Conservation (phyloP, 2,113 vertebrate genomes). For the Suncus etruscus region DNA sequence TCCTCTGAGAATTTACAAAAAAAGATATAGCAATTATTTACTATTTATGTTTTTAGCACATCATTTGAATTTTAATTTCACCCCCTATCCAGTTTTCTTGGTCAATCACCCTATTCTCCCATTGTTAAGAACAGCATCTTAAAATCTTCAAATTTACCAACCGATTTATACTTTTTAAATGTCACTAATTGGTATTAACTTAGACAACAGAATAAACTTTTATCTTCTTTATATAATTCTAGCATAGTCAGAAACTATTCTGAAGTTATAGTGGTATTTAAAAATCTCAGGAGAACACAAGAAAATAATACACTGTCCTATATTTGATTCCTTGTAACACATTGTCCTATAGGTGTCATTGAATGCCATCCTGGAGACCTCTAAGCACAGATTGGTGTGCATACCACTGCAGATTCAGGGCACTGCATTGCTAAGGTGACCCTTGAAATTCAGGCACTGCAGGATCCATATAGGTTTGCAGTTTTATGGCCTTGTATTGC, state of each 20-base stretch:
- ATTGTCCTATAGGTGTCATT: no score
- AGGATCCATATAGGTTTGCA: no score
- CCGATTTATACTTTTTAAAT: neutral
- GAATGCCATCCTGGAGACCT: no score
- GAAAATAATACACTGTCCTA: no score
- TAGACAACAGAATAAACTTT: neutral
- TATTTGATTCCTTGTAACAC: no score
- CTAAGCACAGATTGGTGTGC: no score
- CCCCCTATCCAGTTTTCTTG: neutral
- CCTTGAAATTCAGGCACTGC: no score
- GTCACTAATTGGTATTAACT: slow-evolving; percentile 8
- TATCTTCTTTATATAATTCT: neutral
- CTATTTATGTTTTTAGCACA: neutral
- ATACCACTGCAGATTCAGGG: no score
- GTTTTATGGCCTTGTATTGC: no score
- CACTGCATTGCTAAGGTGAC: no score
- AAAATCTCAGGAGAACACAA: neutral
- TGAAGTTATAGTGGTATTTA: neutral
- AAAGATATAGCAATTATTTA: neutral
- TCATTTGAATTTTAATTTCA: neutral
- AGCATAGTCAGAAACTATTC: slow-evolving; percentile 12
- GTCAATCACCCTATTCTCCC: neutral
- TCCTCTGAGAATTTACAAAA: neutral
- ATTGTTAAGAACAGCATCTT: neutral
- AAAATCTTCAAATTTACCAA: neutral